Conservation (phyloP, 37 sponge, comb jelly and placozoan genomes). For the Theonella swinhoei region DNA sequence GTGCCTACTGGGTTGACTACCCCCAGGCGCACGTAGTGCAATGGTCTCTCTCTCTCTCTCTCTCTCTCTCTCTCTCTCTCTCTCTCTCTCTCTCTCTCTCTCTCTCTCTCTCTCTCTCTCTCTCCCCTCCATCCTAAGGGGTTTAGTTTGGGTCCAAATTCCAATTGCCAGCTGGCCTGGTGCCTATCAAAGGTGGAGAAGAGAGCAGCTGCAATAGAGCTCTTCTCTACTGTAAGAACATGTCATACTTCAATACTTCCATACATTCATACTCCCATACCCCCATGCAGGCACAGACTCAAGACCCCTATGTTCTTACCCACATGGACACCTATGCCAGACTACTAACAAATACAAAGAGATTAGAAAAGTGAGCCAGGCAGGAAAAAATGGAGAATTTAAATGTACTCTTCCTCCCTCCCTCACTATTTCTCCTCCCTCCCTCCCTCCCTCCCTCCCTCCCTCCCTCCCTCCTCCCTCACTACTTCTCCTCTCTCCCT, state of each 20-base stretch:
- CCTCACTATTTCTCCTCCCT: background rate
- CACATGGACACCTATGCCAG: conserved; percentile 59
- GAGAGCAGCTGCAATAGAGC: conserved; percentile 26
- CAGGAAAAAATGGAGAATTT: too few relatives aligned
- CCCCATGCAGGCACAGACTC: conserved; percentile 7
- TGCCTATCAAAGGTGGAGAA: conserved; percentile 37
- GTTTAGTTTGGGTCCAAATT: conserved; percentile 28
- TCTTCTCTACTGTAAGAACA: conserved; percentile 23
- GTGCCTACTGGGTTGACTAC: too few relatives aligned
- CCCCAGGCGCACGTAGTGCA: too few relatives aligned
- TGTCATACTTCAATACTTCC: background rate
- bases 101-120: conserved; percentile 20
- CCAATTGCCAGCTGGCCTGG: conserved; percentile 37
- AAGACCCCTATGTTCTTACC: conserved; percentile 38
- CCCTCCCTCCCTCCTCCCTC: background rate
- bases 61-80: conserved; percentile 30
- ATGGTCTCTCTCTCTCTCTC: conserved; percentile 15
- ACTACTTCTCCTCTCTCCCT: background rate
- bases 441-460: conserved; percentile 2
- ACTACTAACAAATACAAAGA: conserved; percentile 17
- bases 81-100: conserved; percentile 24
- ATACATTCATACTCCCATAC: background rate
- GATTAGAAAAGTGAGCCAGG: conserved; percentile 9
- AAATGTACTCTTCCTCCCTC: background rate
- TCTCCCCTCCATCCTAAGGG: conserved; percentile 8